Percentiles rank a stretch among this genome's conserved stretches.
phyloP scores from a whole-genome alignment of 2,888 invertebrate species.

The Rhamphomyia laevipes region DNA sequence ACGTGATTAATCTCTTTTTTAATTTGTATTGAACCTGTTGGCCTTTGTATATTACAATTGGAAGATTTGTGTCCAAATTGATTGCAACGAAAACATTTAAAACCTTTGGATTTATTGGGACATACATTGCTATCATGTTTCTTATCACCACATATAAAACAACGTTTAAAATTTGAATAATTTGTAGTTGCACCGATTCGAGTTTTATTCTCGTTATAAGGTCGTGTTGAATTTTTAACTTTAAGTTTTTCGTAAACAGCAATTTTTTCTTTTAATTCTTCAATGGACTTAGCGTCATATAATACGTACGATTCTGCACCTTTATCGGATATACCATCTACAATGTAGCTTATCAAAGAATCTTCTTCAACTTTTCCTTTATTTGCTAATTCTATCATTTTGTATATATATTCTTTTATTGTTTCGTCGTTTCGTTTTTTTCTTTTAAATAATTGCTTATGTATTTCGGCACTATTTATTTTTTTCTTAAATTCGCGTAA shows the following conservation, averaged over 20 bases:
- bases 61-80: too few species aligned
- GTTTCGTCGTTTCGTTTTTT: background rate
- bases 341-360: background rate
- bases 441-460: background rate
- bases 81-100: too few species aligned
- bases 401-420: background rate
- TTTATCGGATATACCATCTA: slow-evolving; percentile 37
- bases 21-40: too few species aligned
- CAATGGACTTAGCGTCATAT: slow-evolving; percentile 2
- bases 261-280: slow-evolving; percentile 1
- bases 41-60: too few species aligned
- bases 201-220: background rate
- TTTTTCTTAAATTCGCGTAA: too few species aligned
- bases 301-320: background rate
- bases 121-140: background rate
- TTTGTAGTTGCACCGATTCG: too few species aligned
- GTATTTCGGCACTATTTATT: background rate
- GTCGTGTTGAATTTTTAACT: background rate
- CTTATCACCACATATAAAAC: slow-evolving; percentile 4
- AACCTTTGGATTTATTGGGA: slow-evolving; percentile 5
- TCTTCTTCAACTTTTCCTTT: background rate
- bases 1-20: too few species aligned
- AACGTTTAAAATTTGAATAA: background rate
- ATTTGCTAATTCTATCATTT: background rate
- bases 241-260: slow-evolving; percentile 5